These are phyloP conservation scores for Leuctra nigra DNA, from an alignment of 2,888 invertebrate species.

Conservation along the genomic window DNA sequence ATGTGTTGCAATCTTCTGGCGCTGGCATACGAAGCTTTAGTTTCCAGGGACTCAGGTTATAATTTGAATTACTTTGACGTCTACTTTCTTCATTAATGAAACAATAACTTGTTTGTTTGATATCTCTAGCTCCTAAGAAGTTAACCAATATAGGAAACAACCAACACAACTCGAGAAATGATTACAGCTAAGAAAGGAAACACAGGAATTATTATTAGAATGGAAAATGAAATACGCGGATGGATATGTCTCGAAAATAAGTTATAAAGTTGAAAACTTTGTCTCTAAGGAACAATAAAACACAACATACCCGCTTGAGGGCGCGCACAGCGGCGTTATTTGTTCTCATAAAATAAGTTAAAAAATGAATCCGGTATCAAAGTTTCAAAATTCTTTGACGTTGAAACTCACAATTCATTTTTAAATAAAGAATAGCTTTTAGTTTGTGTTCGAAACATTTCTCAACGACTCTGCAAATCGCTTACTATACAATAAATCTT, in stretches of 20 bases:
- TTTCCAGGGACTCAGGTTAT: neutral
- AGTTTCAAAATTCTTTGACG: no score
- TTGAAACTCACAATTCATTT: neutral
- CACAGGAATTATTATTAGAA: conserved; percentile 6
- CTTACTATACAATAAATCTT: no score
- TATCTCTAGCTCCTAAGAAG: neutral
- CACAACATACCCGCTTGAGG: neutral
- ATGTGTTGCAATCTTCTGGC: no score
- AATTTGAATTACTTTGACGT: conserved; percentile 8
- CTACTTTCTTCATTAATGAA: conserved; percentile 8
- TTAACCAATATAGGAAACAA: neutral
- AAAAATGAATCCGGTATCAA: no score
- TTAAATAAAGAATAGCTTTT: neutral
- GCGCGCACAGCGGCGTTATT: no score
- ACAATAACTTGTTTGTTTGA: conserved; percentile 14
- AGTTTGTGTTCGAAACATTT: no score
- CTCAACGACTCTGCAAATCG: neutral
- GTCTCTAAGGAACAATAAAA: conserved; percentile 7
- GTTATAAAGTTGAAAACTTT: conserved; percentile 13
- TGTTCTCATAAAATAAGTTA: no score
- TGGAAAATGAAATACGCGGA: conserved; percentile 11
- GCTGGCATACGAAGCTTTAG: no score
- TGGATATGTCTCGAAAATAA: conserved; percentile 15
- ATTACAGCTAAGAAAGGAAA: neutral
- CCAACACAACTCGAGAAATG: neutral